A percentile compares a stretch with the other conserved stretches of the same genome.
These are phyloP conservation scores for Sylvicola fuscatus DNA, from an alignment of 2,888 invertebrate species.

Conservation along the genomic window DNA sequence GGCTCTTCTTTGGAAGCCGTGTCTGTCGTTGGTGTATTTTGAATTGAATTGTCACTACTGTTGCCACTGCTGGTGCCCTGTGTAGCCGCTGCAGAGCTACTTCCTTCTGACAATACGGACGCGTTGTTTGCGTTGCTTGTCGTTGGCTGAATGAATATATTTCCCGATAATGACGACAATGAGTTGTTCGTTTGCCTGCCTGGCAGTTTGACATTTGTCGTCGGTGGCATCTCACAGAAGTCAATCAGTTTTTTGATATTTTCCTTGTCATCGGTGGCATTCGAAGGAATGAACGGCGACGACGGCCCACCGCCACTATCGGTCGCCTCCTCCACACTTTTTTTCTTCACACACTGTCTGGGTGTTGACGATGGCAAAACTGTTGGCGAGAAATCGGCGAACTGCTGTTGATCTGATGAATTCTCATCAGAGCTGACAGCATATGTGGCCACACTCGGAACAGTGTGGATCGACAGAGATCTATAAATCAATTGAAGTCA, in stretches of 20 bases:
- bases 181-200: constrained; percentile 78
- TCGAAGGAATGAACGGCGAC: too few relatives aligned
- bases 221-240: constrained; percentile 19
- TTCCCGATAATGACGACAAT: constrained; percentile 62
- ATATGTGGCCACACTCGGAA: too few relatives aligned
- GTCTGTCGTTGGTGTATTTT: neutral
- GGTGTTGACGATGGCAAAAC: too few relatives aligned
- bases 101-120: constrained; percentile 9
- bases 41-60: neutral
- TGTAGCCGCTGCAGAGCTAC: neutral
- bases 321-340: too few relatives aligned
- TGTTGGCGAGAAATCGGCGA: too few relatives aligned
- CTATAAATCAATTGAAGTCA: too few relatives aligned
- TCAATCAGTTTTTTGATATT: neutral
- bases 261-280: neutral
- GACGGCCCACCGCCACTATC: too few relatives aligned
- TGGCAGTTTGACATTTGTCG: constrained; percentile 25
- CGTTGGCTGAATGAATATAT: constrained; percentile 45
- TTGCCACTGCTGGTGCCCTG: neutral
- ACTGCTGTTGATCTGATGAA: too few relatives aligned
- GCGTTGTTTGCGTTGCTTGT: constrained; percentile 8
- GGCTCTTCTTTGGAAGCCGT: neutral
- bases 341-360: too few relatives aligned
- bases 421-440: too few relatives aligned
- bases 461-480: too few relatives aligned